Percentiles rank a stretch among this genome's conserved stretches.
These are phyloP conservation scores for Aptenodytes patagonicus DNA, from an alignment of 2,113 vertebrate genomes.

Conservation along the genomic window DNA sequence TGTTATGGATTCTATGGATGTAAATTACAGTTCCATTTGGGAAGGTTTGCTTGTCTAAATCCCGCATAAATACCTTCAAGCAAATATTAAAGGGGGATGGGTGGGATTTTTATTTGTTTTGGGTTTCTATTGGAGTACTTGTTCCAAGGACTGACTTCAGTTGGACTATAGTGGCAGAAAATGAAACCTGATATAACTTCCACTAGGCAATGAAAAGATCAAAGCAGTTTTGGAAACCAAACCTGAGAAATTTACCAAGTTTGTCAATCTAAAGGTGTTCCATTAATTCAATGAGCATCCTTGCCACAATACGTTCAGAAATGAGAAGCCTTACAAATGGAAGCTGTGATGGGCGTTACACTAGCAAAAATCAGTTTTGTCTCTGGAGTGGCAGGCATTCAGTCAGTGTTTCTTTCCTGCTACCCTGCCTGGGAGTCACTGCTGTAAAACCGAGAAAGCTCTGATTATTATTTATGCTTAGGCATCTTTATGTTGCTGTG, in stretches of 20 bases:
- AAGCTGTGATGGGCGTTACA: not conserved
- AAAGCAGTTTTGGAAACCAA: not conserved
- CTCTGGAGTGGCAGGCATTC: not conserved
- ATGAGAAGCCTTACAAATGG: not conserved
- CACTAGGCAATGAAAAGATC: not conserved
- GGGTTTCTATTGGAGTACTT: not conserved
- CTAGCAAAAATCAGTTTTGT: not conserved
- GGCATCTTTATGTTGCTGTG: not conserved
- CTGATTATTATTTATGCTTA: not conserved
- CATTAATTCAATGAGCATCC: not conserved
- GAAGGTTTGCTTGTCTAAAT: conserved; percentile 14
- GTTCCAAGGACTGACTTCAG: not conserved
- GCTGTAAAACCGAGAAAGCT: not conserved
- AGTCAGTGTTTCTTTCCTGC: not conserved
- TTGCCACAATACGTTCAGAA: fast-evolving
- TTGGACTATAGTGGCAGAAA: not conserved
- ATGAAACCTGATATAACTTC: not conserved
- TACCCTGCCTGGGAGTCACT: not conserved
- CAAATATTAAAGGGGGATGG: not conserved
- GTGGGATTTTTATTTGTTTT: not conserved
- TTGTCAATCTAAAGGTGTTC: not conserved
- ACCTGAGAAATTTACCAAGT: not conserved
- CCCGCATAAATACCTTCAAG: not conserved
- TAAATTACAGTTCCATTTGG: conserved; percentile 35
- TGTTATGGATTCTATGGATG: not conserved